Base-by-base conservation (phyloP, 2,888 invertebrate genomes). In the Luperina nickerlii region DNA sequence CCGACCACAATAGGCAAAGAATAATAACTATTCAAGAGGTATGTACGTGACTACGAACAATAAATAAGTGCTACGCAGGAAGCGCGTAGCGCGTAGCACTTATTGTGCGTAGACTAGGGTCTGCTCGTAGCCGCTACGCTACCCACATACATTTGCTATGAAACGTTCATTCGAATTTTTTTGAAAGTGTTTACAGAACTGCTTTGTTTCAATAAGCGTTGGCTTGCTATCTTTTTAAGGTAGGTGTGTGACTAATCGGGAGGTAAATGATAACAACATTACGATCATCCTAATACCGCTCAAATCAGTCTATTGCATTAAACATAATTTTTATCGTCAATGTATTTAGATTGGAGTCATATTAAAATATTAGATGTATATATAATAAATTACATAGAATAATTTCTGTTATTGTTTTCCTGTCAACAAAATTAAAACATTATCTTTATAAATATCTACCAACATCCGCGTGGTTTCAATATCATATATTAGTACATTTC, bases 71-170 rank as follows among this genome's bases (percentile, higher is more conserved):
- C 79, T 79, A 74, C 79, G 38, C 24, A 54, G 7, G 15, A 18
- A 42, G 15, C 32, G 32, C 62, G 67, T 79, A 74, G 74, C 74
- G 13, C 54, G 62, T 63, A 75, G 62, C 68, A 68, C 62, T 75
- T 63, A 68, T 27, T 54, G 27, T 38, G 8, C 51, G 67, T 67
- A 67, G 42, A n/a, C 72, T 38, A 32, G 27, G 57, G 77, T 76
- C 63, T 76, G 45, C 51, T 62, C 69, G 77, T 38, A 48, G 27
- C 11, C 18, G 45, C 57, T n/a, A 71, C 57, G 72, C 48, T 15
- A 8, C 9, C n/a, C 32, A 54, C 20, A 5, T 63, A 42, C n/a
- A n/a, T 54, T 54, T 20, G 60, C 79, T 80, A 79, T 51, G 79
- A 62, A 45, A 27, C 7, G 8, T 15, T 27, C 0, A 27, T 20